Conservation (phyloP, 2,888 invertebrate genomes). For the Troides helena region DNA sequence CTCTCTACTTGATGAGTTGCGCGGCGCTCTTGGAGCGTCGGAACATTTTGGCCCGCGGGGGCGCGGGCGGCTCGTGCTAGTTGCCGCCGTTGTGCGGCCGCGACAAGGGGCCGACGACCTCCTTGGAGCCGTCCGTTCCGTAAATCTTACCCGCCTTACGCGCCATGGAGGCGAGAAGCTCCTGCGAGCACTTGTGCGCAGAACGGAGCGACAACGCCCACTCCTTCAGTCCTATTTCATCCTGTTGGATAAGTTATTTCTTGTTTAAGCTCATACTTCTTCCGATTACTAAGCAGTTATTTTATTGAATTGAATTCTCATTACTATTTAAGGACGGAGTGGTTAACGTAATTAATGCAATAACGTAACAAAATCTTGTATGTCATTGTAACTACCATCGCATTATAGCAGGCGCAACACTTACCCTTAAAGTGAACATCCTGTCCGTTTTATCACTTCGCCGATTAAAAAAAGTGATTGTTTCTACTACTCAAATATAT, state of each 20-base stretch:
- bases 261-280: background rate
- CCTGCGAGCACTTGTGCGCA: slow-evolving; percentile 97
- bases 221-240: slow-evolving; percentile 99
- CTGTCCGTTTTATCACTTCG: too few species aligned
- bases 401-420: too few species aligned
- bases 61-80: slow-evolving; percentile 78
- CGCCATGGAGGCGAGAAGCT: slow-evolving; percentile 97
- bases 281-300: background rate
- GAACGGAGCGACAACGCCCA: slow-evolving; percentile 97
- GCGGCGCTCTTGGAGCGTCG: slow-evolving; percentile 79
- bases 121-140: slow-evolving; percentile 85
- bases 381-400: too few species aligned
- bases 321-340: too few species aligned
- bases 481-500: too few species aligned
- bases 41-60: slow-evolving; percentile 77
- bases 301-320: too few species aligned
- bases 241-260: slow-evolving; percentile 74
- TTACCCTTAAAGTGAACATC: too few species aligned
- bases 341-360: too few species aligned
- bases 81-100: slow-evolving; percentile 69
- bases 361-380: too few species aligned
- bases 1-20: slow-evolving; percentile 76
- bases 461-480: too few species aligned
- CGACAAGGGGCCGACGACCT: slow-evolving; percentile 49
- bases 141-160: slow-evolving; percentile 99